These are phyloP conservation scores for Conus betulinus DNA, from an alignment of 1,140 invertebrate species.

Conservation along the genomic window DNA sequence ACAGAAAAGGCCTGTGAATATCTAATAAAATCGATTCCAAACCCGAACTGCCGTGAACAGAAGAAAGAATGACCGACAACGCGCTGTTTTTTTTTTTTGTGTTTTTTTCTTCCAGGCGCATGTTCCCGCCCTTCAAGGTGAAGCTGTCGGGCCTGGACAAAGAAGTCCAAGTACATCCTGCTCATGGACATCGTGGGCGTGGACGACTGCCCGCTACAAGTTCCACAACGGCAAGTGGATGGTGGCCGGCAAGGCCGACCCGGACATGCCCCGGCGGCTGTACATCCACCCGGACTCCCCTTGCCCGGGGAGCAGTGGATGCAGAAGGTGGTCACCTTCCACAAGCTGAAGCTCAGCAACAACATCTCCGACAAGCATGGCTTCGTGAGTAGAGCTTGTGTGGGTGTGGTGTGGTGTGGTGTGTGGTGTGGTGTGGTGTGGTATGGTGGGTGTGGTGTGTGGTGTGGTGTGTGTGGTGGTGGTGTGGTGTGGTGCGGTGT, in stretches of 20 bases:
- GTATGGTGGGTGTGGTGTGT: background rate
- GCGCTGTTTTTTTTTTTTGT: background rate
- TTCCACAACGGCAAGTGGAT: constrained; percentile 88
- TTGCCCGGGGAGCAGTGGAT: constrained; percentile 97
- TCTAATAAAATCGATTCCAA: background rate
- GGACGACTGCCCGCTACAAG: constrained; percentile 96
- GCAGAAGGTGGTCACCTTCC: constrained; percentile 96
- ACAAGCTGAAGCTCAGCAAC: constrained; percentile 99
- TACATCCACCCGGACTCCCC: constrained; percentile 99
- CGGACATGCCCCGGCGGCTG: constrained; percentile 94
- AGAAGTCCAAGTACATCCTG: constrained; percentile 98
- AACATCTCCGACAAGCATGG: constrained; percentile 99
- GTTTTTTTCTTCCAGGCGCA: constrained; percentile 69
- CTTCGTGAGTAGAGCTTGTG: constrained; percentile 85
- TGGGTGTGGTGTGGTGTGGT: background rate
- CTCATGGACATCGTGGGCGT: constrained; percentile 97
- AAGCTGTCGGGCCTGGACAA: constrained; percentile 83
- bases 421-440: background rate
- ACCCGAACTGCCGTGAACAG: too few species aligned
- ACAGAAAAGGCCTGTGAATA: background rate
- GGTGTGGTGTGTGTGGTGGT: background rate
- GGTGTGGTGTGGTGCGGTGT: background rate
- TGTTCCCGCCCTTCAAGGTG: constrained; percentile 72
- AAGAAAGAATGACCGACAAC: too few species aligned
- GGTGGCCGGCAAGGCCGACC: constrained; percentile 76